Base-by-base conservation (phyloP, 2,888 invertebrate species). In the Himalopsyche japonica region DNA sequence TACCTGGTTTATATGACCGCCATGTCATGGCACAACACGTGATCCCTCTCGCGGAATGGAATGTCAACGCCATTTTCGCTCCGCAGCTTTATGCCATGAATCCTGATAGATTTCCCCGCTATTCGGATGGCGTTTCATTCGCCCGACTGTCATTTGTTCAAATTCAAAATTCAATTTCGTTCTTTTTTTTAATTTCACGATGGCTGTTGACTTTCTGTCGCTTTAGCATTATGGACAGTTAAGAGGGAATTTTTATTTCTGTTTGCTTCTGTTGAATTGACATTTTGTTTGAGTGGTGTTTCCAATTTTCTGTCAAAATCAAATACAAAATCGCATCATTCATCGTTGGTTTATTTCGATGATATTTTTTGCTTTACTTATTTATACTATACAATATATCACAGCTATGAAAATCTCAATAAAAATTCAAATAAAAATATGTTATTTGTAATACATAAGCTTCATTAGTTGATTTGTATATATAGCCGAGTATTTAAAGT, bases 101-200 rank as follows among this genome's bases (percentile, higher is more conserved):
- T 79, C 76, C 37, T 32, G 80, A 83, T 83, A 76, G 76, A 83
- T 80, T 83, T 57, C 49, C 70, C 6, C 48, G 49, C 76, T 76
- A 48, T 15, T 27, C 49, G 80, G 76, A 57, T 80, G 79, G 76
- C 80, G 83, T 80, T 57, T 76, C 83, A 80, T 76, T 34, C 30
- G n/a, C 76, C 76, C 80, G 80, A 80, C 83, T 76, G 76, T 76
- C 76, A 80, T 64, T 83, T 80, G 57, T 83, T 80, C 80, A 27
- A 80, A 80, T 80, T 80, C 43, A 34, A 49, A 83, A 83, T 83
- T 80, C 80, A 83, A 83, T 83, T 80, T 79, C 18, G 15, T 82
- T 43, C 43, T 76, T 76, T 76, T 24, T 76, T 76, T 76, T 76
- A 76, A 76, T 76, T 76, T 76, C 76, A 6, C 76, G 30, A 76